Evolutionary conservation across 2,888 invertebrate genomes (phyloP).

Genomic region (Drosophila diplacantha): DNA sequence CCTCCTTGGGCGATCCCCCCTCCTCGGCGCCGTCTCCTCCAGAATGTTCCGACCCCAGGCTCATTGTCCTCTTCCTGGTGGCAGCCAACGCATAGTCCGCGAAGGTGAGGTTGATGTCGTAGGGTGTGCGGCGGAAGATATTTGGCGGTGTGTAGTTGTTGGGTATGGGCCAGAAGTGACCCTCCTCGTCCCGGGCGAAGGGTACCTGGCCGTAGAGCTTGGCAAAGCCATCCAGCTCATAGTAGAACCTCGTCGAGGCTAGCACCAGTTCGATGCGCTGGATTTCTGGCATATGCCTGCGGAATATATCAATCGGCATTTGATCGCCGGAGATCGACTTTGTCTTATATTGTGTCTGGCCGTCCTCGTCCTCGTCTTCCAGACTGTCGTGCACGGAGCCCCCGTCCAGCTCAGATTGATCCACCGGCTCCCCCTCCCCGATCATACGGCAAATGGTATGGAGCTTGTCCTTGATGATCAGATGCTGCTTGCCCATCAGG

Average conservation of each 20-base stretch:
- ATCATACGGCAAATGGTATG: conserved; percentile 43
- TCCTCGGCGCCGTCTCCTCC: not conserved
- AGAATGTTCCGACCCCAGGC: not conserved
- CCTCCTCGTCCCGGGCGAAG: conserved; percentile 59
- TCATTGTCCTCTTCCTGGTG: not conserved
- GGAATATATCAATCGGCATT: conserved; percentile 46
- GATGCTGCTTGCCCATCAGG: conserved; percentile 69
- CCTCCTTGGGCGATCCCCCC: not conserved
- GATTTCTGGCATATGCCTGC: conserved; percentile 65
- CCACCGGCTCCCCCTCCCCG: conserved; percentile 1
- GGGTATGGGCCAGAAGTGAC: conserved; percentile 69
- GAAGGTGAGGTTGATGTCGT: conserved; percentile 74
- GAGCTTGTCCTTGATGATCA: conserved; percentile 64
- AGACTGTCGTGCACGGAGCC: not conserved
- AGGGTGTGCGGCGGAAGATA: conserved; percentile 66
- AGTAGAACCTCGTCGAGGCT: conserved; percentile 63
- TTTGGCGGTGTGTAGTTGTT: conserved; percentile 67
- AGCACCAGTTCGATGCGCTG: conserved; percentile 73
- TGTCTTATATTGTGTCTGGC: not conserved
- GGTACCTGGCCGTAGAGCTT: conserved; percentile 56
- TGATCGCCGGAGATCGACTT: not conserved
- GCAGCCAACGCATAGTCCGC: conserved; percentile 55
- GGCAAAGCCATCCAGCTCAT: conserved; percentile 50
- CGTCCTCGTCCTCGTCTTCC: not conserved
- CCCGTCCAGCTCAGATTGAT: accelerated